Evolutionary conservation across 2,888 invertebrate species (phyloP), one percentile per base, ranked within the genome.

Genomic region (Willowsia nigromaculata): DNA sequence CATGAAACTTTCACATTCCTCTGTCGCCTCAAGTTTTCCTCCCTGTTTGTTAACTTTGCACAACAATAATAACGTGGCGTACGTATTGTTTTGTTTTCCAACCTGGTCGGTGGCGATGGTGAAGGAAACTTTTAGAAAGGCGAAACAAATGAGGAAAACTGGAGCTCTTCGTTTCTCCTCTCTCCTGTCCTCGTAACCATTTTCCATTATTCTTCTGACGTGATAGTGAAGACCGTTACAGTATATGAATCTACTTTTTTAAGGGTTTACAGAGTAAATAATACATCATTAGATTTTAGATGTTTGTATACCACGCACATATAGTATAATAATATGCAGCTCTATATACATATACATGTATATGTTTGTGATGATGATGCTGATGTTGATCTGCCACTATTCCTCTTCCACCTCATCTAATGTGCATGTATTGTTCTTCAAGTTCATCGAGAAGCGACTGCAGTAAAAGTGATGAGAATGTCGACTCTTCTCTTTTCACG

Each of bases 1-100:
- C 83, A 83, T 83, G 83, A 88, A 88, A 88, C 88, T 88, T 88
- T 88, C 83, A 88, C 88, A 87, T 87, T 87, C 87, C 83, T 76
- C 76, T 83, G 88, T 83, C 88, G 88, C 88, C 83, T 88, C 83
- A 88, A 88, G 65, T 88, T 88, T 88, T 83, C 40, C 47, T 88
- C 43, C 62, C 37, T 62, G 74, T 88, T 88, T 88, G 87, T 88
- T 88, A 81, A 43, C 68, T 71, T 87, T 74, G 80, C 59, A 62
- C 71, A 62, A 25, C 50, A 53, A 53, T 50, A 80, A 59, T 82
- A 71, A 62, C 82, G 40, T 43, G 80, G 80, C 86, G 62, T 62
- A 62, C 9, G 15, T 62, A 62, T 81, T 87, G 81, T 81, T 87
- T 87, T 87, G 68, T 81, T 87, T 71, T 81, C 40, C 81, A 81